These are phyloP conservation scores for Falco novaeseelandiae DNA, from an alignment of 2,797 vertebrate species.

Conservation along the genomic window DNA sequence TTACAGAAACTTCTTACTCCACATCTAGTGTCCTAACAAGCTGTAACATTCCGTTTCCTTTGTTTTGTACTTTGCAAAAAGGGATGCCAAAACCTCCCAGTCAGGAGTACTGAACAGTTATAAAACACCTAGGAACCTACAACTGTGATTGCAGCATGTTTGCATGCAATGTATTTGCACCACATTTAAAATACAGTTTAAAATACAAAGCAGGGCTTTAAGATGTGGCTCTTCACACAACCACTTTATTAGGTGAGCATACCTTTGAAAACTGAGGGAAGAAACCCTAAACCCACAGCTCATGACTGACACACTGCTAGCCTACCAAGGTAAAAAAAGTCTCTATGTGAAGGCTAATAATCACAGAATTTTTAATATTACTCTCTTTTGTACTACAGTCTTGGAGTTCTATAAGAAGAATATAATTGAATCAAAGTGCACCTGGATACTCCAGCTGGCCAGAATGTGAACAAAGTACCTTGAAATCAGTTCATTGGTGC, in stretches of 20 bases:
- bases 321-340: not conserved
- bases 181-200: not conserved
- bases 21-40: not conserved
- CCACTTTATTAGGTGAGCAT: not conserved
- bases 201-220: not conserved
- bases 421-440: not conserved
- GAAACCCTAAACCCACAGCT: not conserved
- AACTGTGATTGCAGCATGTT: not conserved
- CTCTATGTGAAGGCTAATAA: not conserved
- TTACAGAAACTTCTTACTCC: not conserved
- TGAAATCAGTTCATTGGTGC: not conserved
- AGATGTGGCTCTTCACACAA: not conserved
- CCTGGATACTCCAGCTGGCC: not conserved
- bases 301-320: not conserved
- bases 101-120: not conserved
- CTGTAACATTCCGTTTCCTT: not conserved
- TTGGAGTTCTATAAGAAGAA: not conserved
- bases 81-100: not conserved
- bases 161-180: not conserved
- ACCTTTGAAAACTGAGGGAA: not conserved
- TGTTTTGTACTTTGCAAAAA: not conserved
- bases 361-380: not conserved
- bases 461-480: not conserved
- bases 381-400: not conserved
- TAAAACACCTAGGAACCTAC: not conserved